These are phyloP conservation scores for Malthinus flaveolus DNA, from an alignment of 2,888 invertebrate species.

Conservation along the genomic window DNA sequence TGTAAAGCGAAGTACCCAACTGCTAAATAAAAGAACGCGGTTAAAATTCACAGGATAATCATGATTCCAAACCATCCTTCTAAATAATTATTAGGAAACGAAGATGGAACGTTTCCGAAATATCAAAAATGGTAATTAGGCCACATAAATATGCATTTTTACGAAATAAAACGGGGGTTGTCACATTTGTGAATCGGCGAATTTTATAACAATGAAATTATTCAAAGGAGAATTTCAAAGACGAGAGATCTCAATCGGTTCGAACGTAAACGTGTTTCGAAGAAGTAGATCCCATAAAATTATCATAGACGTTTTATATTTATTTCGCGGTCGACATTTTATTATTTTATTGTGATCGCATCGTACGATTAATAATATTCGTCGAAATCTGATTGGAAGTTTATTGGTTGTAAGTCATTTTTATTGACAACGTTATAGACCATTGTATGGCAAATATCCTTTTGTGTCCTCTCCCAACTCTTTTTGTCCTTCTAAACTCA, in stretches of 20 bases:
- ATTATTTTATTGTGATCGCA: slow-evolving; percentile 24
- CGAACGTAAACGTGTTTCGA: slow-evolving; percentile 10
- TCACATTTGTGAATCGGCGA: not conserved
- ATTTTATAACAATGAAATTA: not conserved
- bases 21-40: too few relatives aligned
- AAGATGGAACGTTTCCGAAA: too few relatives aligned
- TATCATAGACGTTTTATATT: slow-evolving; percentile 14
- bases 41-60: too few relatives aligned
- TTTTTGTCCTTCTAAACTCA: not conserved
- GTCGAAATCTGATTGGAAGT: slow-evolving; percentile 23
- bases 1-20: too few relatives aligned
- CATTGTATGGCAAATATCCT: slow-evolving; percentile 20
- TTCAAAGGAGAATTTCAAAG: not conserved
- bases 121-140: too few relatives aligned
- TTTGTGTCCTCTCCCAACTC: too few relatives aligned
- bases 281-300: slow-evolving; percentile 21
- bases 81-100: too few relatives aligned
- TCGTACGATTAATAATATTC: slow-evolving; percentile 23
- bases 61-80: too few relatives aligned
- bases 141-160: too few relatives aligned
- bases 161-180: too few relatives aligned
- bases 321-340: slow-evolving; percentile 17
- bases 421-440: slow-evolving; percentile 17
- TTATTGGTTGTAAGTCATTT: slow-evolving; percentile 25
- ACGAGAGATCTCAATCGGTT: slow-evolving; percentile 16